A percentile compares a stretch with the other conserved stretches of the same genome.
Evolutionary conservation across 30 jellyfish, hydroid and myxozoan species (phyloP).

Genomic region (Phacellophora camtschatica): DNA sequence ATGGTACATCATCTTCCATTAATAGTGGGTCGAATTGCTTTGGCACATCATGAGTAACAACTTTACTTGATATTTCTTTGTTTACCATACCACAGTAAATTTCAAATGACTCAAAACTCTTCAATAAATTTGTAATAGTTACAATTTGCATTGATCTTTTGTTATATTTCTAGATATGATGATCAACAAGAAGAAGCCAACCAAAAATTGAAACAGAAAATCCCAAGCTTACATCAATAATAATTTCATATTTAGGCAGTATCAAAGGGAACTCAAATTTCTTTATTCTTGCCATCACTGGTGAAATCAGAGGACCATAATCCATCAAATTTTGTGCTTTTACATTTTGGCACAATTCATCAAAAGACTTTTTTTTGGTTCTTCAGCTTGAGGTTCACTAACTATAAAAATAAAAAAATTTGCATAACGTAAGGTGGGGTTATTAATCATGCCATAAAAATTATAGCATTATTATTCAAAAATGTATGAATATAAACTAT

Average conservation of each 20-base stretch:
- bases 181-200: slow-evolving; percentile 6
- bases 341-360: neutral
- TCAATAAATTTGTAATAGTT: neutral
- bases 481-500: too few species aligned
- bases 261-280: slow-evolving; percentile 7
- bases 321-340: neutral
- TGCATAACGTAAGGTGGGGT: too few species aligned
- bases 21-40: neutral
- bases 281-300: slow-evolving; percentile 10
- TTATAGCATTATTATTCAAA: too few species aligned
- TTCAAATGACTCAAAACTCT: neutral
- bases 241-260: slow-evolving; percentile 18
- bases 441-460: too few species aligned
- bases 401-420: neutral
- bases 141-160: slow-evolving; percentile 3
- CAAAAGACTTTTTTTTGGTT: slow-evolving; percentile 2
- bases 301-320: neutral
- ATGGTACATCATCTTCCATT: neutral
- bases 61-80: neutral
- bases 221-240: slow-evolving; percentile 25
- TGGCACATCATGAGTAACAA: slow-evolving; percentile 3
- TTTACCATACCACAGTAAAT: neutral
- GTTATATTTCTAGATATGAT: neutral
- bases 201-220: slow-evolving; percentile 7
- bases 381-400: neutral